Conservation (phyloP, 1,140 invertebrate genomes). For the Euschistus heros region DNA sequence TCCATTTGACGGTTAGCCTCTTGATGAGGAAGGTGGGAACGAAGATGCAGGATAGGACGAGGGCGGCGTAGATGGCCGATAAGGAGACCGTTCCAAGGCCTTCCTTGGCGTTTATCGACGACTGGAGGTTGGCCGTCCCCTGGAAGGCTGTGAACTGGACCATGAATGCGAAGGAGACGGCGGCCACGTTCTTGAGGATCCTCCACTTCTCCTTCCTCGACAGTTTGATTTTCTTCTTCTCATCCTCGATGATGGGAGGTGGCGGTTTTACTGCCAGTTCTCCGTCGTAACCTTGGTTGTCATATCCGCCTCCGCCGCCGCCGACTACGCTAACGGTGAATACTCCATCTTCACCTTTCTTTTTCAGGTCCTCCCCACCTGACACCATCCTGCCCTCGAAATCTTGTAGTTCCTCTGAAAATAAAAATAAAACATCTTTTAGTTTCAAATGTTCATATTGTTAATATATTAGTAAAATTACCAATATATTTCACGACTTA, state of each 20-base stretch:
- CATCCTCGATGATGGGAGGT: constrained; percentile 48
- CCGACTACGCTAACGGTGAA: constrained; percentile 29
- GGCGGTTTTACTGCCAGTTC: constrained; percentile 45
- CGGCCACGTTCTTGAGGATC: constrained; percentile 76
- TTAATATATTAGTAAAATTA: no score
- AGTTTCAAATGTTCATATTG: no score
- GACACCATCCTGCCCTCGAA: constrained; percentile 15
- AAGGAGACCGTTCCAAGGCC: constrained; percentile 71
- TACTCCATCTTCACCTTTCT: constrained; percentile 28
- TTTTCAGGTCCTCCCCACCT: constrained; percentile 20
- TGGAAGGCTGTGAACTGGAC: constrained; percentile 84
- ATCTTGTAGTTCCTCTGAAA: constrained; percentile 23
- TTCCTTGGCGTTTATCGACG: constrained; percentile 71
- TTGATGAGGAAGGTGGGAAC: constrained; percentile 81
- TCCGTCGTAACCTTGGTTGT: constrained; percentile 40
- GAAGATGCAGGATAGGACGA: constrained; percentile 86
- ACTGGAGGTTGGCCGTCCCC: constrained; percentile 80
- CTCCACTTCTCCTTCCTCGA: constrained; percentile 69
- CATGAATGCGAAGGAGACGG: constrained; percentile 80
- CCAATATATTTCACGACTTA: no score
- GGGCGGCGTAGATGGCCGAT: constrained; percentile 74
- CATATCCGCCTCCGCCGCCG: constrained; percentile 35
- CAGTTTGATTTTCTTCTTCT: constrained; percentile 62
- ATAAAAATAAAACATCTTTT: constrained; percentile 9
- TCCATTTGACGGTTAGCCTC: constrained; percentile 89